Evolutionary conservation across 2,797 vertebrate species (phyloP), one percentile per base, ranked within the genome.

Genomic region (Notolepis coatsorum): DNA sequence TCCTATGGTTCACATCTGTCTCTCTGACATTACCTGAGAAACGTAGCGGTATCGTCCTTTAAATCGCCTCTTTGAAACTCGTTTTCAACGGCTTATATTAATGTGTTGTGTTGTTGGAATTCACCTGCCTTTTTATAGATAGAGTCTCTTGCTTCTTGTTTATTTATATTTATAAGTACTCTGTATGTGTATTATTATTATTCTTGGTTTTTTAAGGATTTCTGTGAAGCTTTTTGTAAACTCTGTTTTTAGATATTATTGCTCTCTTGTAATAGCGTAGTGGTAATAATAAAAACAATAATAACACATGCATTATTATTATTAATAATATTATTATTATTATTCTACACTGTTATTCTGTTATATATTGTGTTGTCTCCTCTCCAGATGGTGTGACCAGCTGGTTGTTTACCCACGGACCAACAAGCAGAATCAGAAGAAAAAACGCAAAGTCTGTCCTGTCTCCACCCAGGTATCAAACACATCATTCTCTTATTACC

Each of bases 381-480:
- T 54, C 23, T 7, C 27, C 83, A 93, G 91, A 61, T 92, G 91
- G 91, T 79, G 75, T 1, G 91, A 92, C 7, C 89, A 90, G 71
- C 84, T 93, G 0, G 21, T 60, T 0, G 55, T 77, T 6, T 90
- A 76, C 30, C 78, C 88, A 5, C 76, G 39, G 10, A 82, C 71
- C 0, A 88, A 87, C 68, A 84, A 86, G 59, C 88, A 87, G 52
- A 89, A 85, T 28, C 82, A 80, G 65, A 91, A 90, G 75, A 90
- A 89, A 7, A 92, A 89, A 60, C 84, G 85, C 12, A 90, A 88
- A 69, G 89, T 90, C 35, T 89, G 91, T 3, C 75, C 50, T 2
- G 62, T 84, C 1, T 27, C 78, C 53, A 56, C 57, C 0, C 91
- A 90, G 88, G 91, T 91, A 79, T n/a, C n/a, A n/a, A n/a, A n/a